Conservation (phyloP, 2,113 vertebrate genomes). For the Corydoras sp. region DNA sequence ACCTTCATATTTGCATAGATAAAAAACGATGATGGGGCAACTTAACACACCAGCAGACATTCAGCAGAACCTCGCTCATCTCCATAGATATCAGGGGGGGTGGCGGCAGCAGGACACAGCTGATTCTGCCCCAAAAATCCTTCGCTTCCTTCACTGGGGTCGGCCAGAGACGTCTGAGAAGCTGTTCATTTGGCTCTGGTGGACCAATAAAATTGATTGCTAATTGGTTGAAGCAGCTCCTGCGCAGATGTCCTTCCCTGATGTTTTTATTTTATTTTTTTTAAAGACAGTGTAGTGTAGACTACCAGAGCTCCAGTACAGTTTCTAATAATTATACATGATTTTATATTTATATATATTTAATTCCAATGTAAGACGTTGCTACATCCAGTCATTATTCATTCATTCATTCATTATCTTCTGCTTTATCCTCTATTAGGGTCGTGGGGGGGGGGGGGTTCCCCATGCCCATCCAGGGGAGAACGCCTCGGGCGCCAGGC, state of each 20-base stretch:
- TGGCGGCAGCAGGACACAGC: conserved; percentile 40
- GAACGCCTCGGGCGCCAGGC: too few relatives aligned
- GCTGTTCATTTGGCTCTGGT: background rate
- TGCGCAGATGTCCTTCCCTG: background rate
- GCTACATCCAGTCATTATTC: too few relatives aligned
- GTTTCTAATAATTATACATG: too few relatives aligned
- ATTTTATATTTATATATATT: too few relatives aligned
- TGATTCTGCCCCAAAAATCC: conserved; percentile 9
- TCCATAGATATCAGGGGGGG: conserved; percentile 58
- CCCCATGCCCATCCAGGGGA: too few relatives aligned
- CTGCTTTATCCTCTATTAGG: too few relatives aligned
- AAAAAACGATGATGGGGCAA: conserved; percentile 54
- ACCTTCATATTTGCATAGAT: conserved; percentile 69
- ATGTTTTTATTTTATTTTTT: conserved; percentile 32
- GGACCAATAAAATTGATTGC: conserved; percentile 21
- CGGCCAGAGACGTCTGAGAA: conserved; percentile 15
- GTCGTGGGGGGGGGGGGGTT: too few relatives aligned
- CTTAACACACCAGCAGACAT: conserved; percentile 44
- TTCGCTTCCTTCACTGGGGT: background rate
- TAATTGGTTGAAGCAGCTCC: conserved; percentile 35
- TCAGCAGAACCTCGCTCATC: conserved; percentile 49
- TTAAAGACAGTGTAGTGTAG: background rate
- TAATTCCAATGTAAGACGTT: too few relatives aligned
- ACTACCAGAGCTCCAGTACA: background rate
- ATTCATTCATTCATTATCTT: too few relatives aligned